These are phyloP conservation scores for Rhagonycha fulva DNA, from an alignment of 2,888 invertebrate genomes.

Conservation along the genomic window DNA sequence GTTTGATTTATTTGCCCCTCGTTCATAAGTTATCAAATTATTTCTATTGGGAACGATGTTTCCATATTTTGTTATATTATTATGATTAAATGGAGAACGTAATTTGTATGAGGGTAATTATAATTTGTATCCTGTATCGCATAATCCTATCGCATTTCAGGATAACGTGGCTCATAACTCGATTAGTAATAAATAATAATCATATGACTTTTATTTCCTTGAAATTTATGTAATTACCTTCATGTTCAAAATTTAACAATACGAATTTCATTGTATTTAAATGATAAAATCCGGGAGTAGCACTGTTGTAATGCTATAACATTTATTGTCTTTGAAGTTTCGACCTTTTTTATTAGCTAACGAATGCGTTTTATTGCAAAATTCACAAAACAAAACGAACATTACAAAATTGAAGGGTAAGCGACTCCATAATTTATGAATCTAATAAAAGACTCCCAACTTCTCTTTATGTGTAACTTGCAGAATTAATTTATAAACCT, in stretches of 20 bases:
- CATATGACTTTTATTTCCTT: background rate
- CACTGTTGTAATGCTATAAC: background rate
- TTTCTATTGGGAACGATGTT: background rate
- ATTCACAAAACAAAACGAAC: background rate
- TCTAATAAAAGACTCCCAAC: slow-evolving; percentile 11
- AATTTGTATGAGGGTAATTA: background rate
- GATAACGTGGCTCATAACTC: background rate
- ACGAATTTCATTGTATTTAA: background rate
- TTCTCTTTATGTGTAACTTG: slow-evolving; percentile 13
- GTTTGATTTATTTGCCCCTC: too few species aligned
- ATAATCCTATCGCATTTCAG: background rate
- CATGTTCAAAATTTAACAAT: background rate
- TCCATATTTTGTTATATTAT: background rate
- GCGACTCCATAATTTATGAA: slow-evolving; percentile 5
- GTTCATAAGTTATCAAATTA: background rate
- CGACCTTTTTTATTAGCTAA: background rate
- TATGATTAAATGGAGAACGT: too few species aligned
- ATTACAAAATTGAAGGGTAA: background rate
- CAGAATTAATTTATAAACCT: slow-evolving; percentile 26
- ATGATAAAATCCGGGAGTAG: background rate
- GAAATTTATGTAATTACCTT: background rate
- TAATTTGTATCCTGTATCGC: background rate
- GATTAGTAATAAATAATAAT: background rate
- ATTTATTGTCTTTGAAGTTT: background rate
- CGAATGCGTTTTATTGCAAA: background rate